Evolutionary conservation across 2,888 invertebrate species (phyloP), one percentile per base, ranked within the genome.

Genomic region (Agrotis clavis): DNA sequence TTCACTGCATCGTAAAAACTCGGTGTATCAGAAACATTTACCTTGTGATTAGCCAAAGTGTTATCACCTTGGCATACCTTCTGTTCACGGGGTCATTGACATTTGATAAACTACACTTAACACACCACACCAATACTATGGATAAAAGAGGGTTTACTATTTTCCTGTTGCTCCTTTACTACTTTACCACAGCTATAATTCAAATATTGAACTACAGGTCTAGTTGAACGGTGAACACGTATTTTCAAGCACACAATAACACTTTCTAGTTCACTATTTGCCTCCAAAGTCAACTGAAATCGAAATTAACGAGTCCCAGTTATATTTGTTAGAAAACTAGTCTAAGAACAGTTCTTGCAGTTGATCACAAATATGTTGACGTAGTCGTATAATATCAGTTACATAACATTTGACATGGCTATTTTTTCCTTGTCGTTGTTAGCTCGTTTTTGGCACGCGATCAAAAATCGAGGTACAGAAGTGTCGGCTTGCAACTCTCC

Each of bases 381-480:
- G 85, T 84, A 86, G 82, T 81, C 73, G 74, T 79, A 82, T 88
- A 86, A 87, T 88, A 88, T 87, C 83, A 80, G 84, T 90, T 91
- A 88, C 89, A 90, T 89, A 94, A 94, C 88, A 88, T 91, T 91
- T 92, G 94, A 94, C 94, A 94, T 87, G 89, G 91, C 92, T 94
- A 95, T 95, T 96, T 95, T 95, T 95, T 94, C 92, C 92, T 91
- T 90, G 92, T 91, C 92, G 92, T 91, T 90, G 92, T 93, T 92
- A 88, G 92, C 91, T 92, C 90, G 85, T 68, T 89, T 86, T 91
- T 96, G 96, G 95, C 96, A 92, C 87, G 67, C 79, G 81, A 80
- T 93, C 96, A 95, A 95, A 93, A 92, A 89, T 88, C 87, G 88
- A 87, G 86, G 88, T 83, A 87, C 86, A 86, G 78, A 86, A 87